phyloP scores from a whole-genome alignment of 1,140 invertebrate species.

The Hormaphis cornu region DNA sequence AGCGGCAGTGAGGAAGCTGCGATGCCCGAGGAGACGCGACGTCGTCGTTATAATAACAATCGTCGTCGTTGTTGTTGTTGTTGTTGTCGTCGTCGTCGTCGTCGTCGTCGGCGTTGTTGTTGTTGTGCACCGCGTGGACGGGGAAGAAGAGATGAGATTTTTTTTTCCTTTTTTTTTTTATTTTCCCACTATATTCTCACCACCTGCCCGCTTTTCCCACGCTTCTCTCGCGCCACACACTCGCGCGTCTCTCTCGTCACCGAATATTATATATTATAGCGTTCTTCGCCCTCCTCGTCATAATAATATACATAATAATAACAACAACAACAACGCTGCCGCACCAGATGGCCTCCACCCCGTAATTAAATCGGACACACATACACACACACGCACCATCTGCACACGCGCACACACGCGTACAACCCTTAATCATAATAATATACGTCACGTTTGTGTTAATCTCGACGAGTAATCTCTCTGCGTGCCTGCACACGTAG shows the following conservation, averaged over 20 bases:
- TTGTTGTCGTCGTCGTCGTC: too few relatives aligned
- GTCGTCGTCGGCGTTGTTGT: too few relatives aligned
- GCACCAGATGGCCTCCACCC: conserved; percentile 24
- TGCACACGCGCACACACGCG: background rate
- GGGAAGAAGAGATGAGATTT: background rate
- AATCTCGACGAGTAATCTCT: too few relatives aligned
- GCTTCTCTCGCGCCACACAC: conserved; percentile 27
- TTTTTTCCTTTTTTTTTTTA: background rate
- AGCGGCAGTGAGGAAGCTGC: background rate
- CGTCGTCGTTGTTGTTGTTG: too few relatives aligned
- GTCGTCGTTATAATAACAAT: too few relatives aligned
- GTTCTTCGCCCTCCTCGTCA: background rate
- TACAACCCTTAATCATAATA: conserved; percentile 18
- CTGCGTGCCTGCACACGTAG: too few relatives aligned
- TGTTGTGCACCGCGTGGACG: background rate
- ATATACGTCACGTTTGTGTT: background rate
- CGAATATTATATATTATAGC: background rate
- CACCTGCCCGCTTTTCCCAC: conserved; percentile 30
- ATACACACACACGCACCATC: too few relatives aligned
- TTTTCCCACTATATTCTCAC: conserved; percentile 26
- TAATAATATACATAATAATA: background rate
- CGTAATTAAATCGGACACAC: conserved; percentile 20
- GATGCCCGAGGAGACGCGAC: background rate
- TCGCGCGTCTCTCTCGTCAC: background rate
- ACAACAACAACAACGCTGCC: too few relatives aligned